Conservation (phyloP, 2,888 invertebrate species). For the Cheilosia scutellata region DNA sequence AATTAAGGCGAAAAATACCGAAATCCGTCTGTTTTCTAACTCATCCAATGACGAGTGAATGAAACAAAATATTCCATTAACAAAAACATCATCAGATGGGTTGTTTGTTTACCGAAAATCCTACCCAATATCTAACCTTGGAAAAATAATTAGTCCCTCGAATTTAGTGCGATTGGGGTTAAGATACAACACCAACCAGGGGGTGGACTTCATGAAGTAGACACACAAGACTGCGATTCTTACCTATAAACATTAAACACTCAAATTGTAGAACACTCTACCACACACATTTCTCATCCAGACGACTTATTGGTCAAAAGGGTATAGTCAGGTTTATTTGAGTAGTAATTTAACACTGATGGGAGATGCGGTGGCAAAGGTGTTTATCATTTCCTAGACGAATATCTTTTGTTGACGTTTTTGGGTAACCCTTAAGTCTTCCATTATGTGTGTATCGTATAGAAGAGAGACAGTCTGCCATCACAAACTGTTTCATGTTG, state of each 20-base stretch:
- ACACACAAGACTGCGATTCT: conserved; percentile 45
- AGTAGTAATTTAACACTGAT: conserved; percentile 41
- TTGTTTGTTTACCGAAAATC: conserved; percentile 60
- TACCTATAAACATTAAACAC: conserved; percentile 57
- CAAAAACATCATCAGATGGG: conserved; percentile 56
- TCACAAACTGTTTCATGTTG: neutral
- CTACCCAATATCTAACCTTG: conserved; percentile 51
- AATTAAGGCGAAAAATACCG: too few species aligned
- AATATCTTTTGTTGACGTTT: conserved; percentile 31
- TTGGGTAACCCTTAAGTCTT: neutral
- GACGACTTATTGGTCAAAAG: neutral
- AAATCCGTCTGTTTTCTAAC: too few species aligned
- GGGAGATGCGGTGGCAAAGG: conserved; percentile 24
- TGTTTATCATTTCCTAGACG: conserved; percentile 47
- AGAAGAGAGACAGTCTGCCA: conserved; percentile 21
- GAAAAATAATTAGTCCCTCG: conserved; percentile 54
- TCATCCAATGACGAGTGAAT: conserved; percentile 23
- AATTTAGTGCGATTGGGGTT: conserved; percentile 50
- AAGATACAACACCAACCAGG: conserved; percentile 37
- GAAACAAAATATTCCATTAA: conserved; percentile 52
- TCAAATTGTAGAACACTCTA: conserved; percentile 19
- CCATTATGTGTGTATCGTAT: neutral
- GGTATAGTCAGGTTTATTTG: conserved; percentile 33
- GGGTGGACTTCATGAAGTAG: conserved; percentile 2
- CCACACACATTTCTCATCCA: conserved; percentile 18